Evolutionary conservation across 1,140 invertebrate genomes (phyloP), one percentile per base, ranked within the genome.

Genomic region (Drosophila seguyi): DNA sequence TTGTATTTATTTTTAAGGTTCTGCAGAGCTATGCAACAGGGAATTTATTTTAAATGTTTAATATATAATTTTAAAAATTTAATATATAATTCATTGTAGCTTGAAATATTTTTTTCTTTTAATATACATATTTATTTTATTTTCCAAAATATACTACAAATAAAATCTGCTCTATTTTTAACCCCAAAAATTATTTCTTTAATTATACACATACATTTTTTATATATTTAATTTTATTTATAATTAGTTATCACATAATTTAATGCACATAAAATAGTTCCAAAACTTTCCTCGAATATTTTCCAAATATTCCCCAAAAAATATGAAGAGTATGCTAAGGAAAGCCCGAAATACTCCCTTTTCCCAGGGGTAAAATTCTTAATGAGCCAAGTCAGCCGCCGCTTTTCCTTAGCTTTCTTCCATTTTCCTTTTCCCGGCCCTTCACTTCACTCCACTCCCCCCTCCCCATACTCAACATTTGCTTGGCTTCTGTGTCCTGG

Each of bases 341-440:
- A 20, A 22, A 42, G 25, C 27, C 20, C 11, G 14, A 14, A 36
- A 58, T 39, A 39, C 41, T 72, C 34, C 41, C 52, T 71, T 71
- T 72, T 72, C 68, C 68, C 66, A 53, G 36, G 66, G 68, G 66
- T 71, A 55, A 72, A 71, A 72, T 72, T 39, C 74, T 67, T 76
- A 76, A 76, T 76, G 74, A 76, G 74, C 53, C 62, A 59, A 65
- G 61, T 66, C 45, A 73, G 52, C 59, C 44, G 18, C 39, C 41
- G n/a, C 39, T 53, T 20, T 38, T 44, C 56, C 65, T 31, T 42
- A 29, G 31, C 47, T 68, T 71, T 25, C 38, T n/a, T 48, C 36
- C 18, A 57, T 36, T 69, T 59, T 52, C 50, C 29, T 45, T 14
- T 20, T 10, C 27, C 13, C 36, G 29, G 14, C 42, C 3, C 2